These are phyloP conservation scores for Triplophysa tibetana DNA, from an alignment of 2,113 vertebrate genomes.

Conservation along the genomic window DNA sequence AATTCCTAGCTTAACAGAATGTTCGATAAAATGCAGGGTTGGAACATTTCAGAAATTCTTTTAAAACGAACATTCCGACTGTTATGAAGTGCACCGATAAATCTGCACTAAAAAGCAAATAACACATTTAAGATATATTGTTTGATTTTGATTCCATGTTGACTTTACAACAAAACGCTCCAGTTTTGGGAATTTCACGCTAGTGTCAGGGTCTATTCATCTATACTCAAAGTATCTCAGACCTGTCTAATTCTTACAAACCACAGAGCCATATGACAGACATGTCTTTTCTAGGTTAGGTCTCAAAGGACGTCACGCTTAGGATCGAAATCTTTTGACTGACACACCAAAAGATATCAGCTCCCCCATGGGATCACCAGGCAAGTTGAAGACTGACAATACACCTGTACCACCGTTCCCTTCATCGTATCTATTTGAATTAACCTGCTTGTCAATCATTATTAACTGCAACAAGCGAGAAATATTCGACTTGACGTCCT, in stretches of 20 bases:
- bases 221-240: neutral
- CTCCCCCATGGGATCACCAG: neutral
- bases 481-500: slow-evolving; percentile 16
- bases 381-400: neutral
- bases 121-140: too few species aligned
- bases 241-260: neutral
- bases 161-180: neutral
- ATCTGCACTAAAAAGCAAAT: too few species aligned
- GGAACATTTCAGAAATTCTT: too few species aligned
- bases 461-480: slow-evolving; percentile 23
- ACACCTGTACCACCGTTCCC: slow-evolving; percentile 7
- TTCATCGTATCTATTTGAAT: slow-evolving; percentile 26
- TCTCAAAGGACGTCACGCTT: slow-evolving; percentile 11
- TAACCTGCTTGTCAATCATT: slow-evolving; percentile 31
- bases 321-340: slow-evolving; percentile 23
- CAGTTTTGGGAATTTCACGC: neutral
- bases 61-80: too few species aligned
- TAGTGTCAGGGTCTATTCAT: neutral
- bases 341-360: slow-evolving; percentile 24
- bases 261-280: neutral
- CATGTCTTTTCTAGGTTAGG: slow-evolving; percentile 10
- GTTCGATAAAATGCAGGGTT: too few species aligned
- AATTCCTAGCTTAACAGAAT: too few species aligned
- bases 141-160: neutral
- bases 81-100: too few species aligned